phyloP scores from a whole-genome alignment of 2,113 vertebrate species.

The Xenopus tropicalis region UCB_Xtro_10.0 CM004443.2:8684501-8685000 shows the following conservation, averaged over 20 bases:
- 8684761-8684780: background rate
- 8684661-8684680: constrained; percentile 51
- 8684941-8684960: too few species aligned
- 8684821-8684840: too few species aligned
- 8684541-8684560: background rate
- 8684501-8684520: background rate
- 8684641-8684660: constrained; percentile 42
- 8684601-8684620: constrained; percentile 45
- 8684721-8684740: constrained; percentile 50
- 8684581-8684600: constrained; percentile 47
- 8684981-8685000: too few species aligned
- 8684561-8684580: constrained; percentile 34
- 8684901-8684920: too few species aligned
- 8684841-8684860: too few species aligned
- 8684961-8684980: too few species aligned
- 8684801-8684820: too few species aligned
- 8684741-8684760: constrained; percentile 49
- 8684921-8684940: too few species aligned
- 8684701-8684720: constrained; percentile 47
- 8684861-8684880: too few species aligned
- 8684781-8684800: too few species aligned
- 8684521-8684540: background rate
- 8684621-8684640: constrained; percentile 37
- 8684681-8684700: constrained; percentile 47
- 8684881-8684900: too few species aligned